A percentile compares a stretch with the other conserved stretches of the same genome.
Conservation (phyloP, 2,113 vertebrate species). For the Percina caprodes region DNA sequence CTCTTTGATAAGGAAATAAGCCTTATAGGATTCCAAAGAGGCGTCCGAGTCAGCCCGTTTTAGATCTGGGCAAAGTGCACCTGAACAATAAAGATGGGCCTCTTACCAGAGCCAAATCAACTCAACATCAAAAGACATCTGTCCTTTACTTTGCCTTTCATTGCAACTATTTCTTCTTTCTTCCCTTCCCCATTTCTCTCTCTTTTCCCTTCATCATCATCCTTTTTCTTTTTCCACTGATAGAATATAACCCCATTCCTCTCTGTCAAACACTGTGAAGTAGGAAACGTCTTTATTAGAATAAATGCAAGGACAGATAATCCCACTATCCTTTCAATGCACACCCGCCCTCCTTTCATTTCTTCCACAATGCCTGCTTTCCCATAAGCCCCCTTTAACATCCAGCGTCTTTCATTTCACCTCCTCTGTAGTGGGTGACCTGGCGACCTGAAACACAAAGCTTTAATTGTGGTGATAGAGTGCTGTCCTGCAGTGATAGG, state of each 20-base stretch:
- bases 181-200: conserved; percentile 5
- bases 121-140: conserved; percentile 53
- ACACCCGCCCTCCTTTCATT: conserved; percentile 3
- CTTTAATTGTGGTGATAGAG: conserved; percentile 71
- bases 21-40: conserved; percentile 38
- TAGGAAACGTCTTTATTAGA: conserved; percentile 47
- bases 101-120: conserved; percentile 29
- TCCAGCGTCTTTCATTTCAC: conserved; percentile 77
- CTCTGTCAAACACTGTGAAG: conserved; percentile 34
- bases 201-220: conserved; percentile 39
- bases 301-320: conserved; percentile 73
- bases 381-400: conserved; percentile 51
- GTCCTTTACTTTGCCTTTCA: conserved; percentile 58
- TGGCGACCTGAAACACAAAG: conserved; percentile 57
- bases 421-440: conserved; percentile 54
- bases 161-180: conserved; percentile 12
- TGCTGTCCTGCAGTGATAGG: conserved; percentile 47
- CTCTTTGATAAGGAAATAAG: conserved; percentile 68
- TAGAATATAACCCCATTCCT: conserved; percentile 32
- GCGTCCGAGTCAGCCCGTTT: conserved; percentile 61
- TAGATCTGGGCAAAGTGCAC: conserved; percentile 46
- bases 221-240: conserved; percentile 10
- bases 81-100: conserved; percentile 52
- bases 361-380: conserved; percentile 7
- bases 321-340: conserved; percentile 36